Evolutionary conservation across 92 coral and sea anemone species (phyloP).

Genomic region (Blastomussa wellsi): DNA sequence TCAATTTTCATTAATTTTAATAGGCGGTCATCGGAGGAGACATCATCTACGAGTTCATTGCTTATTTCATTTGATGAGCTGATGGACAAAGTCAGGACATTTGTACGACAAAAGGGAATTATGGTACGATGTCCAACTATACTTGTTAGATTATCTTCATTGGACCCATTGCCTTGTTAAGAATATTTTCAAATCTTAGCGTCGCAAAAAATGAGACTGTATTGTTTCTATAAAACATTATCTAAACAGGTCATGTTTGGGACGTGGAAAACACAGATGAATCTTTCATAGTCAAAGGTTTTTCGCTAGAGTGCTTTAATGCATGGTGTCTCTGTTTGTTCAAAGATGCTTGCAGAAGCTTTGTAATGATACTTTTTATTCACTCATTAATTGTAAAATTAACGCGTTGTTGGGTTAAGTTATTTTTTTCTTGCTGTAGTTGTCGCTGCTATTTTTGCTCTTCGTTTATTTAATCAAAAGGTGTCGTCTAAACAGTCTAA

Average conservation of each 20-base stretch:
- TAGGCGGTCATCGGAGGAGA: not conserved
- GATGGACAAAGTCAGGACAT: constrained; percentile 31
- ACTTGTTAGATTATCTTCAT: not conserved
- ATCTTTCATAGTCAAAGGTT: not conserved
- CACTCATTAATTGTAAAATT: not conserved
- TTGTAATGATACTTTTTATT: not conserved
- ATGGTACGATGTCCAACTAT: constrained; percentile 30
- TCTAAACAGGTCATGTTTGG: not conserved
- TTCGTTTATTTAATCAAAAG: too few species aligned
- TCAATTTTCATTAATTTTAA: not conserved
- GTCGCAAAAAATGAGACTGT: not conserved
- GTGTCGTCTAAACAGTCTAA: too few species aligned
- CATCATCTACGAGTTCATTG: not conserved
- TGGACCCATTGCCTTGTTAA: not conserved
- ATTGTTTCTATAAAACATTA: not conserved
- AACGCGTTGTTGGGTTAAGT: not conserved
- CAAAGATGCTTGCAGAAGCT: not conserved
- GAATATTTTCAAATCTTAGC: not conserved
- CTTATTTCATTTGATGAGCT: constrained; percentile 9
- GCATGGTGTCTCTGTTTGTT: not conserved
- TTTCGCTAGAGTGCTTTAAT: too few species aligned
- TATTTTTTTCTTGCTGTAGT: not conserved
- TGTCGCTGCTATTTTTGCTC: not conserved
- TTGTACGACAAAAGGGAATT: constrained; percentile 45
- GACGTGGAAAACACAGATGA: not conserved